Evolutionary conservation across 2,113 vertebrate genomes (phyloP).

Genomic region (Trogon melanurus): DNA sequence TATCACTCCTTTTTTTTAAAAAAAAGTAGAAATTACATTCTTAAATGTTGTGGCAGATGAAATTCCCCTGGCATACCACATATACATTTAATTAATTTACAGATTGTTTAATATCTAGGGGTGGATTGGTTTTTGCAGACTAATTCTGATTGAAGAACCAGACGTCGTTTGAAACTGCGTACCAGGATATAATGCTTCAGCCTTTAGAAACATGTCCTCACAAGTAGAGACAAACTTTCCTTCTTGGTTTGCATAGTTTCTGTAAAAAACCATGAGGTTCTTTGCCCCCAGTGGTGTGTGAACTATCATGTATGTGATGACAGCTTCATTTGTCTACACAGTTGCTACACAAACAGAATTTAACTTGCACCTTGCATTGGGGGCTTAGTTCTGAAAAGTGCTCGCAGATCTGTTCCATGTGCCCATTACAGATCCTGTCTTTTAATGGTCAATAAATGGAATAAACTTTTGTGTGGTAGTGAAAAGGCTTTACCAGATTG

Average conservation of each 20-base stretch:
- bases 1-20: neutral
- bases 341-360: neutral
- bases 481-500: neutral
- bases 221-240: neutral
- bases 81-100: neutral
- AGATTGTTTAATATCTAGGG: neutral
- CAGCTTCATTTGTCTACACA: constrained; percentile 1
- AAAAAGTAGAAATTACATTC: neutral
- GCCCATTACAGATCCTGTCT: neutral
- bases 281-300: neutral
- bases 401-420: neutral
- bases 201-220: constrained; percentile 38
- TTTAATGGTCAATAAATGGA: neutral
- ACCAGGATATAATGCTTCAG: neutral
- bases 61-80: neutral
- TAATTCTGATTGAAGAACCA: neutral
- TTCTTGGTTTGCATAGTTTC: constrained; percentile 15
- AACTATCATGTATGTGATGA: neutral
- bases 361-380: neutral
- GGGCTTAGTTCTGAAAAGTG: neutral
- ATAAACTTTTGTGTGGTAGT: neutral
- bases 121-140: neutral
- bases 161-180: neutral
- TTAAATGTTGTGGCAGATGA: neutral
- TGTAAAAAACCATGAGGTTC: neutral